Percentiles rank a stretch among this genome's conserved stretches.
Evolutionary conservation across 2,888 invertebrate genomes (phyloP).

Genomic region (Drosophila lacicola): DNA sequence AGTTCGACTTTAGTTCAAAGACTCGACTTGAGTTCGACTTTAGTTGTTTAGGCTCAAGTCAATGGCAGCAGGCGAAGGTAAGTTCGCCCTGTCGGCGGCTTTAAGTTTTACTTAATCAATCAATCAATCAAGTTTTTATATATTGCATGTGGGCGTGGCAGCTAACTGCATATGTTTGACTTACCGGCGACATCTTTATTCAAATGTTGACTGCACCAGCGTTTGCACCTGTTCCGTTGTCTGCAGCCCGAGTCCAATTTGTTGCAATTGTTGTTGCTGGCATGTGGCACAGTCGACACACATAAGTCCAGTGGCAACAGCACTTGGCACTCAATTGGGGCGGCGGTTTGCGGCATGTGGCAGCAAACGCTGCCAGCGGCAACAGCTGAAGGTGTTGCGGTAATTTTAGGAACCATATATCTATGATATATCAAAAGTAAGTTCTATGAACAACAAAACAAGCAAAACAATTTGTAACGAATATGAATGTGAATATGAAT

Average conservation of each 20-base stretch:
- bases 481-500: conserved; percentile 27
- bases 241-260: conserved; percentile 3
- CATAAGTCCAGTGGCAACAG: conserved; percentile 3
- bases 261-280: conserved; percentile 16
- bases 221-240: conserved; percentile 8
- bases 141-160: conserved; percentile 59
- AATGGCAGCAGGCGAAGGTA: conserved; percentile 65
- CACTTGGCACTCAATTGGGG: neutral
- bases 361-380: conserved; percentile 35
- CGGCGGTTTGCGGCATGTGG: neutral
- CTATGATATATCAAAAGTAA: conserved; percentile 98
- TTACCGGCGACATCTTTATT: conserved; percentile 79
- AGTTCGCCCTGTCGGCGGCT: conserved; percentile 72
- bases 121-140: conserved; percentile 56
- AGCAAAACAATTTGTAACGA: conserved; percentile 66
- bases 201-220: conserved; percentile 63
- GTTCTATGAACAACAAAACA: conserved; percentile 94
- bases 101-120: conserved; percentile 63
- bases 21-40: conserved; percentile 25
- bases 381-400: conserved; percentile 86
- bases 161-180: conserved; percentile 68
- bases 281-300: conserved; percentile 18
- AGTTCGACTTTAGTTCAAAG: conserved; percentile 42
- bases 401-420: conserved; percentile 97
- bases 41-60: conserved; percentile 62